Base-by-base conservation (phyloP, 1,140 invertebrate species). In the Calliphora vicina region DNA sequence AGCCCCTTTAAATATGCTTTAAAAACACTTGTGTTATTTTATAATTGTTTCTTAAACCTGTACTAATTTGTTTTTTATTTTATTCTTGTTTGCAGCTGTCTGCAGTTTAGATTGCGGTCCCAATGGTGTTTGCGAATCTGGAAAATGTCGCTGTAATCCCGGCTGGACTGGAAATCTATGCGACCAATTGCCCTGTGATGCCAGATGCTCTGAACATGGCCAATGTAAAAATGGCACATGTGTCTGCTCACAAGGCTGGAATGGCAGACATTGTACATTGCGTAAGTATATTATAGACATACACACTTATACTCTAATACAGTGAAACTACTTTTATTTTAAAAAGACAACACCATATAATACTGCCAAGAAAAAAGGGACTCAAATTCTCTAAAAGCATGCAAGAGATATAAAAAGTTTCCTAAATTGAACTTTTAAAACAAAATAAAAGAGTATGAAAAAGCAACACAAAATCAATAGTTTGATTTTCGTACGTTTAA, bases 141-240 rank as follows among this genome's bases (percentile, higher is more conserved):
- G 97, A 29, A 94, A 95, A 82, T 99, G 98, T 91, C 94, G 94
- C 29, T 99, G 98, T 88, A 94, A 97, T 82, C 92, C 94, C 27
- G 97, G 97, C 81, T 99, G 97, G 97, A 97, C 95, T 1, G 98
- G 98, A 27, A 93, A 95, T 72, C 94, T 96, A 74, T 99, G 98
- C 90, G 97, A 98, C 90, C 95, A 96, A 87, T 92, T 96, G 84
- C 95, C 96, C 15, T 98, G 97, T 91, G 96, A 98, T 88, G 89
- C 93, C n/a, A 94, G 98, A 81, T 98, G 97, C 89, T 94, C 94
- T n/a, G 96, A 98, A 86, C 97, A 98, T 87, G 98, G 99, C 0
- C 96, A 97, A 90, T 99, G 99, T 91, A 95, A 97, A 88, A 99
- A 99, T 91, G 98, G 98, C 43, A 98, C 97, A 27, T 99, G 98